Conservation (phyloP, 2,797 vertebrate genomes). For the Prunella strophiata region DNA sequence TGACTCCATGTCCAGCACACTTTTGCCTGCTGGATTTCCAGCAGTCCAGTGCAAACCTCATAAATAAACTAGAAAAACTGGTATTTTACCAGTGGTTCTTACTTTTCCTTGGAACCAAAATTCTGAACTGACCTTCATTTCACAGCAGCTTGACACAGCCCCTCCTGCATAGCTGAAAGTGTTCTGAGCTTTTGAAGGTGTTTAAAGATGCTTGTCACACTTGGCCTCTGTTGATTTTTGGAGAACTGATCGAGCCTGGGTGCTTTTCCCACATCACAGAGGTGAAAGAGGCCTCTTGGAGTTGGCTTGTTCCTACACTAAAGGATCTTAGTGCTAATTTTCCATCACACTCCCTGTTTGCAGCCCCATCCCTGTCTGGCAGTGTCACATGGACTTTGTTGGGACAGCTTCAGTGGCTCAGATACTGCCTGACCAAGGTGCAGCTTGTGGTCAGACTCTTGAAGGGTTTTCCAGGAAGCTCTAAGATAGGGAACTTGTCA, state of each 20-base stretch:
- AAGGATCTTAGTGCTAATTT: neutral
- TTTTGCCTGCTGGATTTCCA: neutral
- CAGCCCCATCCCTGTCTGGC: neutral
- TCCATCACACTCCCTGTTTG: neutral
- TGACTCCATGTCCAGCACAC: neutral
- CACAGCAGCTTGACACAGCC: neutral
- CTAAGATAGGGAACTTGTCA: neutral
- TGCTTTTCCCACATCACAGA: neutral
- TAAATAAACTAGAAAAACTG: neutral
- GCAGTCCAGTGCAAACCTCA: neutral
- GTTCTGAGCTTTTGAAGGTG: neutral
- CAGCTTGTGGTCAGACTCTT: neutral
- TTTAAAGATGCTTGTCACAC: neutral
- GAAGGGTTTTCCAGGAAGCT: neutral
- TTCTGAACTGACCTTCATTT: neutral
- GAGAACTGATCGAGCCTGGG: neutral
- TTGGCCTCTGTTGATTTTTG: neutral
- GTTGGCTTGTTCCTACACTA: neutral
- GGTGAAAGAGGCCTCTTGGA: neutral
- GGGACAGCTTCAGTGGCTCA: neutral
- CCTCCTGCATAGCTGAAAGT: neutral
- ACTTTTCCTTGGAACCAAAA: neutral
- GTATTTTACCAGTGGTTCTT: neutral
- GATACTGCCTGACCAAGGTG: neutral
- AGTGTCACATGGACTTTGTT: fast-evolving